These are phyloP conservation scores for Palaemon carinicauda DNA, from an alignment of 1,140 invertebrate genomes.

Conservation along the genomic window DNA sequence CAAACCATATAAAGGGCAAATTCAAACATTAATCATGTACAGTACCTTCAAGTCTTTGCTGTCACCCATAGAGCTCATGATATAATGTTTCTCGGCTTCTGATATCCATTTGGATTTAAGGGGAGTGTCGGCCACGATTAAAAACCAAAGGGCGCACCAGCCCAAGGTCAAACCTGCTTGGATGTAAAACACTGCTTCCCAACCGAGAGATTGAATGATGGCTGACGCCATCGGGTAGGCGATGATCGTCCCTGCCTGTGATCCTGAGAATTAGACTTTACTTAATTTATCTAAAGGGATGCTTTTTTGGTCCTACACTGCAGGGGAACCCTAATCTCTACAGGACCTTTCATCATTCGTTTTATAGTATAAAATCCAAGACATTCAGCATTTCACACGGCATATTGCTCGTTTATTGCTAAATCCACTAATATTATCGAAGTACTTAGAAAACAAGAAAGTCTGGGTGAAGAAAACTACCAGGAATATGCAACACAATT, in stretches of 20 bases:
- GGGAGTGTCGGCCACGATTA: slow-evolving; percentile 67
- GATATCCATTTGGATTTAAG: slow-evolving; percentile 66
- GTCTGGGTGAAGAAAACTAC: too few relatives aligned
- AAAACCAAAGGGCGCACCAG: slow-evolving; percentile 68
- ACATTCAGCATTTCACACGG: too few relatives aligned
- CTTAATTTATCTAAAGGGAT: too few relatives aligned
- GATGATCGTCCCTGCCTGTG: slow-evolving; percentile 79
- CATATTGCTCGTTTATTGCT: too few relatives aligned
- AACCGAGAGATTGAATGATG: slow-evolving; percentile 71
- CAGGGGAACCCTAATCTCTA: too few relatives aligned
- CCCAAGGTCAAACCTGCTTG: slow-evolving; percentile 65
- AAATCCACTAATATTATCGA: too few relatives aligned
- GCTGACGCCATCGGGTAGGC: slow-evolving; percentile 79
- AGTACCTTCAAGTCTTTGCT: slow-evolving; percentile 45
- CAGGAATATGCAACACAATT: too few relatives aligned
- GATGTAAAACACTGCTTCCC: slow-evolving; percentile 80
- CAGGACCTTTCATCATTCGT: too few relatives aligned
- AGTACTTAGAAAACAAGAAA: too few relatives aligned
- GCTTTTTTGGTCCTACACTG: too few relatives aligned
- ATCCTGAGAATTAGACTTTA: slow-evolving; percentile 66
- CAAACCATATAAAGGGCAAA: background rate
- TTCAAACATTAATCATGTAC: background rate
- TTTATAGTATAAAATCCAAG: too few relatives aligned
- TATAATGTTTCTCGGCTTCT: slow-evolving; percentile 66
- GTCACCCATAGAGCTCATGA: slow-evolving; percentile 61